A percentile compares a stretch with the other conserved stretches of the same genome.
These are phyloP conservation scores for Equus quagga DNA, from an alignment of 2,113 vertebrate genomes.

Conservation along the genomic window DNA sequence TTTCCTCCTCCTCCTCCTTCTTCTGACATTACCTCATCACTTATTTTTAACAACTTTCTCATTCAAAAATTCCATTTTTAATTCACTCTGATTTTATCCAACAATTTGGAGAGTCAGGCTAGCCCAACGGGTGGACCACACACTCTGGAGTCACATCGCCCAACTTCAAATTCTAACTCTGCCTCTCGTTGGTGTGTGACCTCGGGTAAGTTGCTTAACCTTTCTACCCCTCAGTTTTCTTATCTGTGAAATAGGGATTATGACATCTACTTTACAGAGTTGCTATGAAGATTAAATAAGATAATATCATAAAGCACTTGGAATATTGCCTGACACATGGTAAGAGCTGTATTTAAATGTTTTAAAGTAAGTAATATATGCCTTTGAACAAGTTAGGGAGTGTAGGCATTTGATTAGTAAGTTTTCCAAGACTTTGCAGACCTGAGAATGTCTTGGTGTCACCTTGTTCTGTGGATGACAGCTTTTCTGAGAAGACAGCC, in stretches of 20 bases:
- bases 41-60: neutral
- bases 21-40: neutral
- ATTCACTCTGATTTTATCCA: neutral
- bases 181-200: neutral
- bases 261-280: neutral
- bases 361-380: neutral
- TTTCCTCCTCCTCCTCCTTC: neutral
- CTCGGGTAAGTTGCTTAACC: neutral
- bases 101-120: neutral
- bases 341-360: neutral
- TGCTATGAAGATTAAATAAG: neutral
- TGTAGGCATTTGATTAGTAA: neutral
- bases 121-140: neutral
- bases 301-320: neutral
- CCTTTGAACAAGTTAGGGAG: neutral
- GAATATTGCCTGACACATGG: neutral
- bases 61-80: constrained; percentile 8
- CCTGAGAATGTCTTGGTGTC: neutral
- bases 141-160: no score
- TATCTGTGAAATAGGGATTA: neutral
- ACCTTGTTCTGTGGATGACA: neutral
- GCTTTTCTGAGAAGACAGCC: neutral
- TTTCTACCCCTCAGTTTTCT: neutral
- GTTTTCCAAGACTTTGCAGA: neutral
- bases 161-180: neutral